phyloP scores from a whole-genome alignment of 2,888 invertebrate species.

The Andrena haemorrhoa region DNA sequence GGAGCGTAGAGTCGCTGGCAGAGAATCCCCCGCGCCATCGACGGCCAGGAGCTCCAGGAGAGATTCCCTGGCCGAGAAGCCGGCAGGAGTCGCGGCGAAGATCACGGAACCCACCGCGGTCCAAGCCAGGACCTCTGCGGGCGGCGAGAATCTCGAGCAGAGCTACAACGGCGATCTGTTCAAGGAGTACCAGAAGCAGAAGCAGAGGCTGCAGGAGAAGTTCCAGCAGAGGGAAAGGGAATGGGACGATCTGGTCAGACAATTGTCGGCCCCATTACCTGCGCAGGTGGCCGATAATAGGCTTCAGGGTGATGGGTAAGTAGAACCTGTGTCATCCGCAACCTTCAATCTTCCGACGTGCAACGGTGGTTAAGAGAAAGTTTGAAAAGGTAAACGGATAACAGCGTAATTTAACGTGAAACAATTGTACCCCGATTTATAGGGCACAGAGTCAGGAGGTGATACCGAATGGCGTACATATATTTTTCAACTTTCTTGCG shows the following conservation, averaged over 20 bases:
- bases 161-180: constrained; percentile 89
- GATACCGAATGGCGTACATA: no score
- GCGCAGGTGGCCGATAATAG: constrained; percentile 84
- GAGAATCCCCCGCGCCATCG: constrained; percentile 89
- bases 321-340: constrained; percentile 40
- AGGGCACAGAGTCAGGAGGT: not conserved
- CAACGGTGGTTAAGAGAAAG: not conserved
- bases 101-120: constrained; percentile 82
- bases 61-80: constrained; percentile 88
- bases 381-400: not conserved
- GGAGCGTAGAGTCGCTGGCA: constrained; percentile 86
- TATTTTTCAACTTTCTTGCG: no score
- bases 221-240: constrained; percentile 86
- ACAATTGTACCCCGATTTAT: no score
- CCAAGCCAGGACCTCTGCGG: constrained; percentile 75
- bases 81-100: constrained; percentile 79
- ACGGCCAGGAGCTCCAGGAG: constrained; percentile 90
- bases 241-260: constrained; percentile 86
- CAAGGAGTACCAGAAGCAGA: constrained; percentile 93
- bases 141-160: constrained; percentile 84
- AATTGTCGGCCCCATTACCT: constrained; percentile 83
- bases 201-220: constrained; percentile 88
- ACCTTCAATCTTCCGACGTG: not conserved
- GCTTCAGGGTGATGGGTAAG: constrained; percentile 86
- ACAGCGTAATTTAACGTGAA: not conserved